phyloP scores from a whole-genome alignment of 2,888 invertebrate species.

The Amphimallon solstitiale region DNA sequence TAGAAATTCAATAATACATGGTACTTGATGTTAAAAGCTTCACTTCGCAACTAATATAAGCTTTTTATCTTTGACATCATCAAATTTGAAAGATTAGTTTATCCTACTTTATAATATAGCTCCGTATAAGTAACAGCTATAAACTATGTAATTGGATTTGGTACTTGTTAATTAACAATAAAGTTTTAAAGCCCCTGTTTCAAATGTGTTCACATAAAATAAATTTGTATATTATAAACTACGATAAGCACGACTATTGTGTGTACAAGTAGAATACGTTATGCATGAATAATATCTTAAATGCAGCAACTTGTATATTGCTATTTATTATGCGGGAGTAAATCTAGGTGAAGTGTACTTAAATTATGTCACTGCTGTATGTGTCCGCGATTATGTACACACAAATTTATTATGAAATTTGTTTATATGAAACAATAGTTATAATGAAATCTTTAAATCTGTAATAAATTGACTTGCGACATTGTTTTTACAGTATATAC shows the following conservation, averaged over 20 bases:
- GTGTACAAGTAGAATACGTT: neutral
- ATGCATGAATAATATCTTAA: neutral
- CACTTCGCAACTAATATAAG: no score
- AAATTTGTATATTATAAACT: neutral
- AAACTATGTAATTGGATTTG: no score
- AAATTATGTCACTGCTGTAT: neutral
- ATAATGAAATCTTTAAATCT: no score
- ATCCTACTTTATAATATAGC: no score
- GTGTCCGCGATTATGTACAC: neutral
- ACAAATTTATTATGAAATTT: neutral
- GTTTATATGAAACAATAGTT: neutral
- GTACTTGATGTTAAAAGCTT: no score
- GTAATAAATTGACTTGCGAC: no score
- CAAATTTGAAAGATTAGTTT: no score
- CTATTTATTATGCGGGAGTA: neutral
- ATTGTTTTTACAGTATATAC: no score
- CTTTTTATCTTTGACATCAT: no score
- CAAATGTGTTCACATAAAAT: neutral
- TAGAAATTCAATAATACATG: no score
- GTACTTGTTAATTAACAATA: neutral
- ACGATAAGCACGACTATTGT: neutral
- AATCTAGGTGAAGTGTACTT: neutral
- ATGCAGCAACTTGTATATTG: neutral
- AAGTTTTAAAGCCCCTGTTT: neutral
- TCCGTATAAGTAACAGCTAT: no score